phyloP scores from a whole-genome alignment of 2,888 invertebrate genomes.

The Siphlonurus alternatus region DNA sequence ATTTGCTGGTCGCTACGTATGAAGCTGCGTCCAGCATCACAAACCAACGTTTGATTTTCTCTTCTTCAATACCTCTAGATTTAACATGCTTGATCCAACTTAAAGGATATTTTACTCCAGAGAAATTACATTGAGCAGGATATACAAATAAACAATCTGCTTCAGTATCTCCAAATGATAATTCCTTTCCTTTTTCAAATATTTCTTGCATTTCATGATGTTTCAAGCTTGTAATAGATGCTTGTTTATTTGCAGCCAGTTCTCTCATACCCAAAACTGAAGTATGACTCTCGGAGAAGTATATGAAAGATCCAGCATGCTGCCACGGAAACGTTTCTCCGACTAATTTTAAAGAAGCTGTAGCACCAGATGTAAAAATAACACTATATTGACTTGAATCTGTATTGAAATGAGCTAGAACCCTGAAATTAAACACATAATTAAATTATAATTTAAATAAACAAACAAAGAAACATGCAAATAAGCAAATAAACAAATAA shows the following conservation, averaged over 20 bases:
- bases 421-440: conserved; percentile 30
- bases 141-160: conserved; percentile 53
- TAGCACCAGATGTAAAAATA: conserved; percentile 90
- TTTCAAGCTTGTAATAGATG: conserved; percentile 32
- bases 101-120: conserved; percentile 77
- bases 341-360: conserved; percentile 65
- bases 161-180: not conserved
- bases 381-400: conserved; percentile 62
- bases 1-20: conserved; percentile 53
- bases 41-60: conserved; percentile 30
- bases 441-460: not conserved
- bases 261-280: conserved; percentile 88
- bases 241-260: conserved; percentile 38
- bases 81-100: conserved; percentile 46
- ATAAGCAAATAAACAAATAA: no score
- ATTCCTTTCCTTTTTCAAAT: not conserved
- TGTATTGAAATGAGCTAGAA: conserved; percentile 74
- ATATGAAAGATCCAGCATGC: conserved; percentile 46
- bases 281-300: conserved; percentile 84
- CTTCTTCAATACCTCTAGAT: conserved; percentile 38
- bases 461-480: no score
- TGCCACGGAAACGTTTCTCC: conserved; percentile 62
- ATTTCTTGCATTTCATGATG: conserved; percentile 15
- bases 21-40: conserved; percentile 76
- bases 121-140: conserved; percentile 91